Evolutionary conservation across 2,113 vertebrate genomes (phyloP), one percentile per base, ranked within the genome.

Genomic region (Willisornis vidua): DNA sequence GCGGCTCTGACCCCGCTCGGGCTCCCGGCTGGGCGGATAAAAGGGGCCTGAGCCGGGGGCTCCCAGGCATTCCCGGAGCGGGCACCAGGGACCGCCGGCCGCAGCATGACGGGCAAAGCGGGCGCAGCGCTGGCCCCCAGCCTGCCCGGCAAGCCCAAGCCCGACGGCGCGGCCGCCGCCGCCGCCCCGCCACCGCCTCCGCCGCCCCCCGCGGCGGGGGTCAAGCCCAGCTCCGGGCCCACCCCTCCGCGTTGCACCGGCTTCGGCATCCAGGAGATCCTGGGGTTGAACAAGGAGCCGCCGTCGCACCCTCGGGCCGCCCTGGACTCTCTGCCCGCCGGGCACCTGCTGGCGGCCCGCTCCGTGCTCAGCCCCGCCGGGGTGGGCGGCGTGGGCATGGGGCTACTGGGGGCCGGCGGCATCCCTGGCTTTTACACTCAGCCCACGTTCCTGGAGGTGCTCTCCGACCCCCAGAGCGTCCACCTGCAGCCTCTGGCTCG

Each of bases 201-300:
- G 89, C 96, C 94, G 66, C 94, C 90, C 87, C 61, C 87, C 10
- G 82, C 82, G 26, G 43, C 86, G 14, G 95, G 93, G 62, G 73
- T 94, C 95, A 95, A 94, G 58, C 93, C 83, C 72, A 65, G 80
- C 93, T 93, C 94, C 61, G 93, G 97, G 94, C 97, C 94, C 97
- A 98, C 83, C 92, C 97, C 98, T 55, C 97, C 98, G 86, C 98
- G 99, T 97, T 99, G 99, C 98, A 99, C 99, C 16, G 99, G 99
- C 41, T 99, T 99, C 92, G 99, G 99, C 94, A 99, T 99, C 96
- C 99, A 99, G 97, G 99, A 99, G 98, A 99, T 99, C 68, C 97
- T 99, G 97, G 99, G 99, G 80, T 98, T 99, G 91, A 99, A 99
- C 96, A 99, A 99, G 98, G 99, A 99, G 95, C 98, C 99, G 35